A percentile compares a stretch with the other conserved stretches of the same genome.
Conservation (phyloP, 2,113 vertebrate genomes). For the Brevimyrus niger region DNA sequence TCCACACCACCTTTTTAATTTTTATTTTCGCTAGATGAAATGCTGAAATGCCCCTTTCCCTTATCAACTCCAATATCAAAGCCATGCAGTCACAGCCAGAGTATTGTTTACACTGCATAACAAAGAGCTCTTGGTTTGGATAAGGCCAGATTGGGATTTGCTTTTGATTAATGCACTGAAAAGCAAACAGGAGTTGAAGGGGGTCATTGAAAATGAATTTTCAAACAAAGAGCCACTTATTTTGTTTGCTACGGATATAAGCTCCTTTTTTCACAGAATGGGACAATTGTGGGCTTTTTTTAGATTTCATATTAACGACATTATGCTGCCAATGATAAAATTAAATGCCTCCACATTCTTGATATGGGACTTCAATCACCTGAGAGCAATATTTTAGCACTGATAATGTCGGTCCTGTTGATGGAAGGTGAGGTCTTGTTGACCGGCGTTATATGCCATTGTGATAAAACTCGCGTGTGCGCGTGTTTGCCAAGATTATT, state of each 20-base stretch:
- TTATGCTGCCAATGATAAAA: not conserved
- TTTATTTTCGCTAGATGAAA: constrained; percentile 27
- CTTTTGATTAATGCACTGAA: constrained; percentile 53
- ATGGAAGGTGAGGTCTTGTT: constrained; percentile 1
- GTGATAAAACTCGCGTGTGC: not conserved
- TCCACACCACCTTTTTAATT: not conserved
- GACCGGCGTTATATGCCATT: not conserved
- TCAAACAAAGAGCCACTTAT: constrained; percentile 42
- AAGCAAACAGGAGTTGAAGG: constrained; percentile 43
- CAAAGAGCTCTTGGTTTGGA: constrained; percentile 50
- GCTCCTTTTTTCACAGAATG: not conserved
- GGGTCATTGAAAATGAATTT: constrained; percentile 32
- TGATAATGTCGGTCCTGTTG: not conserved
- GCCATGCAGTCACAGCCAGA: constrained; percentile 32
- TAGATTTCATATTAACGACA: not conserved
- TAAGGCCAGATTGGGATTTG: constrained; percentile 44
- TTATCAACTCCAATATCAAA: constrained; percentile 37
- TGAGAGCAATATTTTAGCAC: not conserved
- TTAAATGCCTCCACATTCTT: not conserved
- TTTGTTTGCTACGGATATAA: constrained; percentile 39
- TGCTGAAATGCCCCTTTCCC: constrained; percentile 37
- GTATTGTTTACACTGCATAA: constrained; percentile 54
- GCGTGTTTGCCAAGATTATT: not conserved
- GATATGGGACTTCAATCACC: not conserved
- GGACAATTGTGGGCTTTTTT: not conserved